phyloP scores from a whole-genome alignment of 2,888 invertebrate genomes.

The Chymomyza procnemis region DNA sequence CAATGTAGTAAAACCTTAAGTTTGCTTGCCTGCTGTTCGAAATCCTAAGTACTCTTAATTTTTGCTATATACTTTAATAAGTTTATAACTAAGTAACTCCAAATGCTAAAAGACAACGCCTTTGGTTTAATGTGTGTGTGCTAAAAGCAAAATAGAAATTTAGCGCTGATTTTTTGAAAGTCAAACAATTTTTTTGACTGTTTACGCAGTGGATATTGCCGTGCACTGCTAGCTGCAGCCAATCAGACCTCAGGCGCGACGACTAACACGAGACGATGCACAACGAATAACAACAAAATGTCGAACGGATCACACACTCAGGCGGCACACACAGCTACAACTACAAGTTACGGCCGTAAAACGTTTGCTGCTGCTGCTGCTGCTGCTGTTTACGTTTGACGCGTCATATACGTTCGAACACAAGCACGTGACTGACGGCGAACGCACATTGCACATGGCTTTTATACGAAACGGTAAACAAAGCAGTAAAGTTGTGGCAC shows the following conservation, averaged over 20 bases:
- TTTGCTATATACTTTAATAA: too few relatives aligned
- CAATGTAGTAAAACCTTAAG: conserved; percentile 5
- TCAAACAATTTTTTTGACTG: conserved; percentile 1
- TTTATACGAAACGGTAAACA: conserved; percentile 50
- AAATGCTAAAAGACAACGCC: background rate
- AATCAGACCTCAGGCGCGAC: conserved; percentile 52
- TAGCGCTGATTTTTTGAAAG: conserved; percentile 1
- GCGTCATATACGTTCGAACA: conserved; percentile 56
- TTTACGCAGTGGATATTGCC: background rate
- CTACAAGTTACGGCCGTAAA: conserved; percentile 23
- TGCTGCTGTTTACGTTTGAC: too few relatives aligned
- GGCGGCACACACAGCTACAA: conserved; percentile 15
- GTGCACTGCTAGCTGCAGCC: conserved; percentile 36
- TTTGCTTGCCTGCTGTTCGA: conserved; percentile 25
- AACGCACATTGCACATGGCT: conserved; percentile 54
- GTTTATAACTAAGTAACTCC: background rate
- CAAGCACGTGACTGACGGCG: conserved; percentile 72
- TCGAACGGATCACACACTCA: background rate
- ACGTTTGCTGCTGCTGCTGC: too few relatives aligned
- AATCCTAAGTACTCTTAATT: conserved; percentile 14
- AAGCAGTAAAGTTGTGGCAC: conserved; percentile 2
- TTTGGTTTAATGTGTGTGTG: conserved; percentile 10
- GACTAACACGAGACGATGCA: background rate
- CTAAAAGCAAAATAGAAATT: conserved; percentile 11
- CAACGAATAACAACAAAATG: background rate